Evolutionary conservation across 2,797 vertebrate genomes (phyloP), one percentile per base, ranked within the genome.

Genomic region (Myiotriccus ornatus): DNA sequence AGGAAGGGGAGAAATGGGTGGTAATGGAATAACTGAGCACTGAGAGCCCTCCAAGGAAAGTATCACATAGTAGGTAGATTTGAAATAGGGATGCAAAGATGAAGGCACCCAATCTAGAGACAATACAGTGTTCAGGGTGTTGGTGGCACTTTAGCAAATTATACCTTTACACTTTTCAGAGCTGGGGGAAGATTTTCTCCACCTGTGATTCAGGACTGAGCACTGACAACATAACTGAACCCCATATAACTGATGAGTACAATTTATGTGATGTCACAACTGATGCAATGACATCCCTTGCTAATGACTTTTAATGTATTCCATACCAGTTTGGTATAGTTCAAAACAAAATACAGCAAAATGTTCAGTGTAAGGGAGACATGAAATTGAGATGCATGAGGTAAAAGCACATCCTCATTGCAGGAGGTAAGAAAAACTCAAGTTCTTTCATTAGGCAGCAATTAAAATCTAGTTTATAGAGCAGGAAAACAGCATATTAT

Each of bases 401-500:
- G 59, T 70, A 77, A 87, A 84, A 94, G 41, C 52, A 87, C 17
- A 20, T 80, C 21, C n/a, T 77, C 30, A 3, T 80, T 87, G 53
- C 44, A 80, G 76, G 63, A 94, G 84, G 74, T 53, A 82, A 87
- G 75, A 64, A 92, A 87, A 93, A 90, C 18, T 57, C 63, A 46
- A 67, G 64, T 59, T 90, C 49, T 87, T 91, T 70, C 78, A 74
- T 89, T 87, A 87, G n/a, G 30, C 18, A 70, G 52, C 34, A 92
- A 92, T 92, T 90, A 92, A 79, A 92, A 87, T 53, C 68, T 34
- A 41, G 46, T 90, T 94, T 89, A 32, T 34, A 87, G 47, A 88
- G n/a, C 43, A 65, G 41, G 60, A 68, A 95, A 90, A 83, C 24
- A 85, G 59, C 37, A 3, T 64, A 63, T 70, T 77, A 74, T 57